A percentile compares a stretch with the other conserved stretches of the same genome.
Conservation (phyloP, 2,113 vertebrate genomes). For the Chinchilla lanigera region DNA sequence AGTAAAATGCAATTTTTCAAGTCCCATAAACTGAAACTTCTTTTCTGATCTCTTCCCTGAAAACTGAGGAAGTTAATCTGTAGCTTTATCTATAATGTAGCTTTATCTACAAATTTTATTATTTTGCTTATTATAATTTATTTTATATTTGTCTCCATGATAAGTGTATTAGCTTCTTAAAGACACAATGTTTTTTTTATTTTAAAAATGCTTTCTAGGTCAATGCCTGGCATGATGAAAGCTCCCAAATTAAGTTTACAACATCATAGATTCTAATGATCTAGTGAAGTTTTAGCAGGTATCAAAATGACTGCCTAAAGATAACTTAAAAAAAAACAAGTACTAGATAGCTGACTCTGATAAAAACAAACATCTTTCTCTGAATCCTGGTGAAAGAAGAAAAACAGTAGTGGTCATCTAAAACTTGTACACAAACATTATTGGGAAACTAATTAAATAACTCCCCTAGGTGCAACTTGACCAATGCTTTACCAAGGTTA, state of each 20-base stretch:
- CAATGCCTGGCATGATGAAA: neutral
- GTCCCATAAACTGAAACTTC: neutral
- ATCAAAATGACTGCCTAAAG: conserved; percentile 23
- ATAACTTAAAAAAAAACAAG: neutral
- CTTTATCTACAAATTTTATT: neutral
- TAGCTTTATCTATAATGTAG: neutral
- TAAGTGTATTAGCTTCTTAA: neutral
- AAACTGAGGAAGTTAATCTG: neutral
- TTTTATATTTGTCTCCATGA: neutral
- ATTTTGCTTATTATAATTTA: neutral
- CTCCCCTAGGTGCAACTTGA: conserved; percentile 62
- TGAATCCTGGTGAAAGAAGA: conserved; percentile 42
- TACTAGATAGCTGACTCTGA: conserved; percentile 5
- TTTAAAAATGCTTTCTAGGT: neutral
- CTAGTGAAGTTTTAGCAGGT: neutral
- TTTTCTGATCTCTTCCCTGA: neutral
- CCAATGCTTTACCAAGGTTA: conserved; percentile 70
- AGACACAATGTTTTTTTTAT: neutral
- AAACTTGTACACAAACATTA: conserved; percentile 71
- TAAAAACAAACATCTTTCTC: conserved; percentile 38
- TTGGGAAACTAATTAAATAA: conserved; percentile 75
- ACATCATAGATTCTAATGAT: neutral
- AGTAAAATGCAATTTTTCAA: neutral
- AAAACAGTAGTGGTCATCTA: conserved; percentile 61
- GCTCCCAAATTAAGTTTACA: neutral